These are phyloP conservation scores for Progne subis DNA, from an alignment of 2,113 vertebrate species.

Conservation along the genomic window DNA sequence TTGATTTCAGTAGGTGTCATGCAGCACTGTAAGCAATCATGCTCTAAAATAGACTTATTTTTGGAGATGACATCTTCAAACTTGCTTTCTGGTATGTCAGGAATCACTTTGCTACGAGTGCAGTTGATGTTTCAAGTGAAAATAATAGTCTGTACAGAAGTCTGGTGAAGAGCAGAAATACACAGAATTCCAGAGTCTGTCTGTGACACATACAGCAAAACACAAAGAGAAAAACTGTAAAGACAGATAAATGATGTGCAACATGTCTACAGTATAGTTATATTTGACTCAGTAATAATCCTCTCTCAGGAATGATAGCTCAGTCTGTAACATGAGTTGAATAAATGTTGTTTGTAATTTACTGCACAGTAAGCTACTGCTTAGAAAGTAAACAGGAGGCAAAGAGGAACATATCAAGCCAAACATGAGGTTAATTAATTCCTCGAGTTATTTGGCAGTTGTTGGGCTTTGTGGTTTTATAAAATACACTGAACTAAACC, in stretches of 20 bases:
- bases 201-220: background rate
- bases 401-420: background rate
- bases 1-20: conserved; percentile 23
- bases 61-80: conserved; percentile 30
- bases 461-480: background rate
- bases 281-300: background rate
- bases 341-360: background rate
- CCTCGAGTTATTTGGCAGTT: background rate
- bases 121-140: background rate
- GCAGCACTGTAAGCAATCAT: background rate
- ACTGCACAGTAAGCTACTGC: background rate
- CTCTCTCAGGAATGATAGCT: background rate
- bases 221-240: background rate
- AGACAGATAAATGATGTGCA: background rate
- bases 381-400: conserved; percentile 12
- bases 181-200: background rate
- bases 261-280: background rate
- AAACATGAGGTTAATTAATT: conserved; percentile 13
- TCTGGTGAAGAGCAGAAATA: conserved; percentile 3
- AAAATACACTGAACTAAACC: background rate
- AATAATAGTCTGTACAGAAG: conserved; percentile 9
- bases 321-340: background rate
- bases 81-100: conserved; percentile 23
- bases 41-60: conserved; percentile 24
- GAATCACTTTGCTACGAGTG: conserved; percentile 29